phyloP scores from a whole-genome alignment of 2,888 invertebrate species.

The Pediacus dermestoides region DNA sequence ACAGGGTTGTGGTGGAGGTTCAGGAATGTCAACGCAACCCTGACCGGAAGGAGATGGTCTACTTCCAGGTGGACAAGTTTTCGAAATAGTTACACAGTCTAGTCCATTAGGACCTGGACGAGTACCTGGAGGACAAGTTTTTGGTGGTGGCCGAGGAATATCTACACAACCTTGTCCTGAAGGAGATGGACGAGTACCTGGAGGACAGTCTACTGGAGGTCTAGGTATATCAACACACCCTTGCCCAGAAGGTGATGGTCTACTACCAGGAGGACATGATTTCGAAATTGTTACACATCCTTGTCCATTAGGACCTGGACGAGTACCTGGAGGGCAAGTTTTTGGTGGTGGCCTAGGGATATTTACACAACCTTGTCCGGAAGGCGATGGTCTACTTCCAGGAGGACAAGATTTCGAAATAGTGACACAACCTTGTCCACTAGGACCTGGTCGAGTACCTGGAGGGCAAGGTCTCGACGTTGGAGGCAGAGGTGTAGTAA shows the following conservation, averaged over 20 bases:
- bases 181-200: conserved; percentile 3
- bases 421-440: background rate
- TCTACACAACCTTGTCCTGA: conserved; percentile 1
- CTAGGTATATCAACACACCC: conserved; percentile 14
- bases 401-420: conserved; percentile 4
- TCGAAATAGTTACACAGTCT: conserved; percentile 6
- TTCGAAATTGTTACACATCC: conserved; percentile 3
- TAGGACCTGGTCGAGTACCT: conserved; percentile 1
- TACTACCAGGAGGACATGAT: conserved; percentile 21
- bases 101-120: conserved; percentile 21
- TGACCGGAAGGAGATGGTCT: conserved; percentile 15
- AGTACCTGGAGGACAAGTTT: conserved; percentile 6
- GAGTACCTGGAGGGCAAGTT: conserved; percentile 10
- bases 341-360: background rate
- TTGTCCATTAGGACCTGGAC: conserved; percentile 2
- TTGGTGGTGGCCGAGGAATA: conserved; percentile 1
- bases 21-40: conserved; percentile 18
- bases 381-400: conserved; percentile 2
- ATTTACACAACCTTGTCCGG: conserved; percentile 1
- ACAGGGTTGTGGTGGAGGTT: conserved; percentile 8
- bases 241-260: background rate
- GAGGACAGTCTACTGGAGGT: conserved; percentile 13
- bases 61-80: conserved; percentile 14
- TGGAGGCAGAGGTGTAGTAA: conserved; percentile 8
- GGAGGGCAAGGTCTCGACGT: background rate